phyloP scores from a whole-genome alignment of 2,797 vertebrate genomes.

The Rhabdomys pumilio region DNA sequence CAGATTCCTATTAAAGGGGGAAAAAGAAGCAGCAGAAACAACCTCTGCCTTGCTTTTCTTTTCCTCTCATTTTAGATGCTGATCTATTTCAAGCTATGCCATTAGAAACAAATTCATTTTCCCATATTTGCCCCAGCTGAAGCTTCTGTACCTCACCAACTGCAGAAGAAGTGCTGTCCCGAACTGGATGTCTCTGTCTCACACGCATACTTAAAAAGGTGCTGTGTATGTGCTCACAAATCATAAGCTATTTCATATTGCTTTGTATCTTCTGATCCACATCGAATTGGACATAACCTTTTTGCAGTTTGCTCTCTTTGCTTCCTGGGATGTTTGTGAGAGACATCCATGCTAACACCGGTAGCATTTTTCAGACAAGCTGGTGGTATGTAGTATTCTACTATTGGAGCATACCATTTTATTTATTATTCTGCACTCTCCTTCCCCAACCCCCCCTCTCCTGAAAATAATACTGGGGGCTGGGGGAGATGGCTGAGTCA shows the following conservation, averaged over 20 bases:
- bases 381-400: background rate
- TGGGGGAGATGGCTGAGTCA: background rate
- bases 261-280: background rate
- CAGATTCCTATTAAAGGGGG: conserved; percentile 16
- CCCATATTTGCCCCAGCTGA: conserved; percentile 27
- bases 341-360: conserved; percentile 13
- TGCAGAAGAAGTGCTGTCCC: background rate
- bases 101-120: conserved; percentile 58
- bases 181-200: background rate
- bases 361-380: conserved; percentile 33
- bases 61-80: background rate
- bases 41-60: conserved; percentile 26
- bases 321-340: conserved; percentile 20
- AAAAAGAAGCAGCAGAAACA: conserved; percentile 16
- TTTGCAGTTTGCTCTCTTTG: conserved; percentile 55
- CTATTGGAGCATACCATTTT: conserved; percentile 37
- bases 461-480: background rate
- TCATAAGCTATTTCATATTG: background rate
- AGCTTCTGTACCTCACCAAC: background rate
- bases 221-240: background rate
- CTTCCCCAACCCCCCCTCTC: background rate
- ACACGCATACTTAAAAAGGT: conserved; percentile 34
- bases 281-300: background rate
- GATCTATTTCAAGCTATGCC: conserved; percentile 48
- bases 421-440: background rate